Conservation (phyloP, 2,113 vertebrate species). For the Pithys albifrons region DNA sequence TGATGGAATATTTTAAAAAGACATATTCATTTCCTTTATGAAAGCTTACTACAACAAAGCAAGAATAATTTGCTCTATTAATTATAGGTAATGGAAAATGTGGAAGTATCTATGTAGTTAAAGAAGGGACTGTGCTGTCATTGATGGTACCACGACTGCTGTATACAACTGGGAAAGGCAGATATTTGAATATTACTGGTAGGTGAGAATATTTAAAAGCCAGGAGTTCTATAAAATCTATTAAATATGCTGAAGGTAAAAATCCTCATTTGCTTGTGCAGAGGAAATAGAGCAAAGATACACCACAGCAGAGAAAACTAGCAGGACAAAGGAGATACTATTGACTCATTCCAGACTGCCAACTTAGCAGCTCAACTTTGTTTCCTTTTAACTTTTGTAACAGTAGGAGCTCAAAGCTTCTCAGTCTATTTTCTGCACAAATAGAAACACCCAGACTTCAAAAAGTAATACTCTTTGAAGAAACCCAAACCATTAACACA, state of each 20-base stretch:
- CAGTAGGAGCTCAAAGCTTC: slow-evolving; percentile 64
- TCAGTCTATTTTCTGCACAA: slow-evolving; percentile 53
- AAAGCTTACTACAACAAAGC: not conserved
- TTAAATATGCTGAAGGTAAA: not conserved
- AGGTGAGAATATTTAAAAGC: not conserved
- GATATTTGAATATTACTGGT: not conserved
- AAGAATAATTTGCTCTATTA: slow-evolving; percentile 11
- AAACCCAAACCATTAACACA: slow-evolving; percentile 33
- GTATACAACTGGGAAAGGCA: not conserved
- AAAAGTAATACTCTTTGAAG: slow-evolving; percentile 57
- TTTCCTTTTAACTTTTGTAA: slow-evolving; percentile 72
- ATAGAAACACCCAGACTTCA: slow-evolving; percentile 64
- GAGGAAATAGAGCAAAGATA: slow-evolving; percentile 72
- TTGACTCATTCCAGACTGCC: slow-evolving; percentile 71
- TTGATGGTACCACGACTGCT: rapidly evolving
- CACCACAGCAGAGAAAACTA: slow-evolving; percentile 11
- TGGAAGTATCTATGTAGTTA: not conserved
- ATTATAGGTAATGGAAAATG: slow-evolving; percentile 30
- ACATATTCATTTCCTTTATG: not conserved
- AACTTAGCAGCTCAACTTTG: slow-evolving; percentile 64
- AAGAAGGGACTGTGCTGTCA: not conserved
- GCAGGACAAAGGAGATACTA: slow-evolving; percentile 73
- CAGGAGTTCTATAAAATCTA: not conserved
- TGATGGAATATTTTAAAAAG: not conserved
- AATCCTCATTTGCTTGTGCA: slow-evolving; percentile 5